Evolutionary conservation across 2,113 vertebrate genomes (phyloP).

Genomic region (Phalacrocorax carbo): DNA sequence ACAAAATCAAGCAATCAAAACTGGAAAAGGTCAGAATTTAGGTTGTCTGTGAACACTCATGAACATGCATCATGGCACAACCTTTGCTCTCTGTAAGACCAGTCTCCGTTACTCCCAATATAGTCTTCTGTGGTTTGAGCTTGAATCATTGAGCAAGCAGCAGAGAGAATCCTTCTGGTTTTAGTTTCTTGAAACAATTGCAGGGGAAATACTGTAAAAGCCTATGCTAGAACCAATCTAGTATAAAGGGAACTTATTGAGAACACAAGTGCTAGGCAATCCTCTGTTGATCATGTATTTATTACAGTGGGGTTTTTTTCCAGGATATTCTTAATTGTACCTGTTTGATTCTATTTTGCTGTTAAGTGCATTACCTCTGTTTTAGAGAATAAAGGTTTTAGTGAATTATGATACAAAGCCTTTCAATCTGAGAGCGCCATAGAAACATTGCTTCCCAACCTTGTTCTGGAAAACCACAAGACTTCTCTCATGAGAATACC

Average conservation of each 20-base stretch:
- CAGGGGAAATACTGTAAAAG: background rate
- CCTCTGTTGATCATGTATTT: background rate
- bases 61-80: background rate
- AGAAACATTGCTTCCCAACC: background rate
- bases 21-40: background rate
- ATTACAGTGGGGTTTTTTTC: background rate
- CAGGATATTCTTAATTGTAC: background rate
- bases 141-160: background rate
- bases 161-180: background rate
- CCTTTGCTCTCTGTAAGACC: background rate
- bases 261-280: background rate
- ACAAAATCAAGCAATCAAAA: background rate
- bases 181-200: background rate
- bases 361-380: rapidly evolving
- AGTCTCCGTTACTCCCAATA: background rate
- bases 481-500: background rate
- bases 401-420: background rate
- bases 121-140: background rate
- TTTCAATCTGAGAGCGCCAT: background rate
- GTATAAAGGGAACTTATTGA: background rate
- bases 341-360: background rate
- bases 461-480: background rate
- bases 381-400: background rate
- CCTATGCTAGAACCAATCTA: background rate
- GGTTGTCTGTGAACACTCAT: background rate